Evolutionary conservation across 1,140 invertebrate genomes (phyloP).

Genomic region (Apocrypta bakeri): DNA sequence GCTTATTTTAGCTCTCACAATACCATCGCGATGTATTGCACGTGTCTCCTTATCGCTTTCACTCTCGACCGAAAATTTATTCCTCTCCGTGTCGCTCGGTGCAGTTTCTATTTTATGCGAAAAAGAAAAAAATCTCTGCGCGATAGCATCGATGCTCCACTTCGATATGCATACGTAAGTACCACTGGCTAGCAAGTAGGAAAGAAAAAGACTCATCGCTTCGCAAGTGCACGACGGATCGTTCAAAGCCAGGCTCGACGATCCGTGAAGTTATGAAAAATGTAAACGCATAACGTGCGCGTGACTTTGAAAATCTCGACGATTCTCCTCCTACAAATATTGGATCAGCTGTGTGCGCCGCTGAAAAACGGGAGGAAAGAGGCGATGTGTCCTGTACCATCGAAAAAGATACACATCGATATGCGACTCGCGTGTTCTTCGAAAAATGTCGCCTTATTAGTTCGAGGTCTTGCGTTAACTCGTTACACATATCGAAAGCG

Average conservation of each 20-base stretch:
- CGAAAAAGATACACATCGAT: not conserved
- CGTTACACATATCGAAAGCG: too few relatives aligned
- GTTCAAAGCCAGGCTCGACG: not conserved
- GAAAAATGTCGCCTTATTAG: slow-evolving; percentile 11
- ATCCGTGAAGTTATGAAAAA: not conserved
- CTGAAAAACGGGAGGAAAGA: slow-evolving; percentile 7
- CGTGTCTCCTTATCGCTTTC: not conserved
- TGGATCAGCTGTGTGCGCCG: not conserved
- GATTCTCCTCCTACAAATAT: not conserved
- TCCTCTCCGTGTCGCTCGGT: too few relatives aligned
- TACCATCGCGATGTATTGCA: not conserved
- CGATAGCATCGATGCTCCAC: not conserved
- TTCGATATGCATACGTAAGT: not conserved
- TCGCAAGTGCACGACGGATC: not conserved
- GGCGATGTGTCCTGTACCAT: too few relatives aligned
- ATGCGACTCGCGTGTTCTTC: slow-evolving; percentile 3
- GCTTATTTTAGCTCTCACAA: not conserved
- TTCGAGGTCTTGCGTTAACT: not conserved
- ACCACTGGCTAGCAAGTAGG: too few relatives aligned
- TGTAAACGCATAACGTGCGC: not conserved
- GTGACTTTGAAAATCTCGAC: not conserved
- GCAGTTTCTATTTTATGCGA: too few relatives aligned
- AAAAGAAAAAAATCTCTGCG: too few relatives aligned
- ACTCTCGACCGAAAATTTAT: too few relatives aligned
- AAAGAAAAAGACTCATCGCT: slow-evolving; percentile 9